These are phyloP conservation scores for Platycercus adscitus DNA, from an alignment of 2,113 vertebrate species.

Conservation along the genomic window DNA sequence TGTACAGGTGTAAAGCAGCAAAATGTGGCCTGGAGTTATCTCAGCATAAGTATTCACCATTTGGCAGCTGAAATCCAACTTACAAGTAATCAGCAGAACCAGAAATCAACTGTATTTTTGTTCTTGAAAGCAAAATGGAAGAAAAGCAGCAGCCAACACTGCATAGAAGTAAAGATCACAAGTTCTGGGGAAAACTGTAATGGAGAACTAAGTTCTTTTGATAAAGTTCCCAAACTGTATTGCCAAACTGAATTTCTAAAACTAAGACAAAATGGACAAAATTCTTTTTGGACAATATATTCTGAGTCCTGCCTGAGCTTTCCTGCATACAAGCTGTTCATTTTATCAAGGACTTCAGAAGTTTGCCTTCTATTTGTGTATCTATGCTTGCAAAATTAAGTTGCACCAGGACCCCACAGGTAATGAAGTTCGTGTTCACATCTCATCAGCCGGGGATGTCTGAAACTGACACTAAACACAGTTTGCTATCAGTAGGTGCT, in stretches of 20 bases:
- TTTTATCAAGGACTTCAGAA: background rate
- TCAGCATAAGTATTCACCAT: background rate
- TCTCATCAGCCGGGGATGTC: background rate
- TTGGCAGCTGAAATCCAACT: background rate
- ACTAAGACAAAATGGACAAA: background rate
- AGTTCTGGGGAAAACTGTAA: background rate
- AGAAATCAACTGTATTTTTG: constrained; percentile 41
- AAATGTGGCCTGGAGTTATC: background rate
- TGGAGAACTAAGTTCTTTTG: background rate
- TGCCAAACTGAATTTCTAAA: background rate
- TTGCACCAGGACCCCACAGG: background rate
- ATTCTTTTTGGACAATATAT: background rate
- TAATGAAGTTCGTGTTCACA: background rate
- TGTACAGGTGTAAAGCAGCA: background rate
- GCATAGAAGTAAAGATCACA: background rate
- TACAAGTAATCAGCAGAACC: constrained; percentile 22
- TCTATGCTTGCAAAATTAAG: background rate
- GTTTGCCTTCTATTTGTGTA: background rate
- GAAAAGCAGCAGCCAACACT: background rate
- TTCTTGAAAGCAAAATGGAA: background rate
- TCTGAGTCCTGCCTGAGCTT: background rate
- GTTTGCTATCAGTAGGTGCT: background rate
- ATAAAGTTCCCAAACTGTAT: background rate
- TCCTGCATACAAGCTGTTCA: background rate
- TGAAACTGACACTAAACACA: background rate